phyloP scores from a whole-genome alignment of 2,797 vertebrate species.

The Syndactyla subalaris region DNA sequence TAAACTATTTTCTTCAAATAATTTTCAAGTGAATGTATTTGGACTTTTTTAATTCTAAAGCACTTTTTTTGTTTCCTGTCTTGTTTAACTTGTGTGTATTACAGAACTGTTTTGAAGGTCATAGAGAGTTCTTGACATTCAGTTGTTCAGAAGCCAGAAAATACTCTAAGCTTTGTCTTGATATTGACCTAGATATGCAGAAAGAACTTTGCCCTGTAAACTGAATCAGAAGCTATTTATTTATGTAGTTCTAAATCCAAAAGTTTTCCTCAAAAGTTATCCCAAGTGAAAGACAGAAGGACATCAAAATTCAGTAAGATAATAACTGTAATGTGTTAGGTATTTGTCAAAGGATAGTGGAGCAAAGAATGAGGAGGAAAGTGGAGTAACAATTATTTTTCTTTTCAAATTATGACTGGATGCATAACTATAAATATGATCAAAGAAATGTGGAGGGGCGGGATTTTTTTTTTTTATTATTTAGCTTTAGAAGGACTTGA shows the following conservation, averaged over 20 bases:
- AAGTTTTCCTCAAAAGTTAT: not conserved
- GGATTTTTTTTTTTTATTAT: not conserved
- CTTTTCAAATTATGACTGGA: not conserved
- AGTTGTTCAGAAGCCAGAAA: not conserved
- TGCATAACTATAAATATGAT: not conserved
- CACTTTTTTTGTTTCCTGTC: not conserved
- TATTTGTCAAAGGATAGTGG: not conserved
- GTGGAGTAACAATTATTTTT: not conserved
- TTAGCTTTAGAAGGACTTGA: not conserved
- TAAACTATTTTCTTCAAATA: slow-evolving; percentile 49
- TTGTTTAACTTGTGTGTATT: not conserved
- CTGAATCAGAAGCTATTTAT: not conserved
- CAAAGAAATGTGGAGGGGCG: not conserved
- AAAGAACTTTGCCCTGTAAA: not conserved
- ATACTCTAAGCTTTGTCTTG: not conserved
- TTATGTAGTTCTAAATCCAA: not conserved
- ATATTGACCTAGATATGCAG: not conserved
- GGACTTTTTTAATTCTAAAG: not conserved
- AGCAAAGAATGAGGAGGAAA: not conserved
- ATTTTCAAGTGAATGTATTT: not conserved
- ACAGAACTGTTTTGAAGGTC: not conserved
- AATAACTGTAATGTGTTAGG: not conserved
- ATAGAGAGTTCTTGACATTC: not conserved
- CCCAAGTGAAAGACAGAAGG: not conserved
- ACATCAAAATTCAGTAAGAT: not conserved